Evolutionary conservation across 2,113 vertebrate species (phyloP).

Genomic region (Colistium nudipinnis): DNA sequence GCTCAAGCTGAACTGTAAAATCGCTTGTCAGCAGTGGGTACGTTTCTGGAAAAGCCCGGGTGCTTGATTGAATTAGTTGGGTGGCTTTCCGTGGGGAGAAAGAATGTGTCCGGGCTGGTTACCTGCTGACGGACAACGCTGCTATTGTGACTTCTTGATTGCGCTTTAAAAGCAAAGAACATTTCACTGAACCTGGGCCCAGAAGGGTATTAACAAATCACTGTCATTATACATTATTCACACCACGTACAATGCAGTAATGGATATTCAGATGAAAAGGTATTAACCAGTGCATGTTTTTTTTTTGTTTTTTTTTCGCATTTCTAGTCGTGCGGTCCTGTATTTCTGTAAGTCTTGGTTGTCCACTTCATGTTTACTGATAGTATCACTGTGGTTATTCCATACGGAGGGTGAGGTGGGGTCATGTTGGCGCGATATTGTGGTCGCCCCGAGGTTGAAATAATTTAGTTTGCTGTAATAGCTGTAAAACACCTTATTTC

Average conservation of each 20-base stretch:
- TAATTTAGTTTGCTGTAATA: constrained; percentile 83
- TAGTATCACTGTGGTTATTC: constrained; percentile 74
- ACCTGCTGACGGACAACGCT: constrained; percentile 59
- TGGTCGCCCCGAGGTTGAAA: constrained; percentile 79
- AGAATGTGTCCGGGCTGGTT: constrained; percentile 66
- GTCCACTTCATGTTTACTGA: constrained; percentile 76
- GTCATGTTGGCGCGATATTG: constrained; percentile 81
- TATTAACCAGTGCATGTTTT: constrained; percentile 6
- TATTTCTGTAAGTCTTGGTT: constrained; percentile 48
- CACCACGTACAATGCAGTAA: no score
- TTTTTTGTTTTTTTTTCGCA: no score
- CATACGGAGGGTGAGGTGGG: constrained; percentile 68
- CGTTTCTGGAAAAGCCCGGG: constrained; percentile 72
- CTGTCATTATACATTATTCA: no score
- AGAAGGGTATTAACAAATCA: constrained; percentile 11
- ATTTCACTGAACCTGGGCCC: not conserved
- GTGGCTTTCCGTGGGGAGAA: constrained; percentile 63
- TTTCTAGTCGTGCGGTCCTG: constrained; percentile 57
- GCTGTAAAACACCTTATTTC: constrained; percentile 84
- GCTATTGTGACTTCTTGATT: constrained; percentile 54
- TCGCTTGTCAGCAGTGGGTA: constrained; percentile 78
- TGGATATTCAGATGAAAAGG: constrained; percentile 27
- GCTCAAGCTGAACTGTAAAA: constrained; percentile 75
- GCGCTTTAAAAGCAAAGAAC: constrained; percentile 21
- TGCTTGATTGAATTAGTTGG: constrained; percentile 78